Evolutionary conservation across 2,888 invertebrate species (phyloP).

Genomic region (Himalopsyche japonica): DNA sequence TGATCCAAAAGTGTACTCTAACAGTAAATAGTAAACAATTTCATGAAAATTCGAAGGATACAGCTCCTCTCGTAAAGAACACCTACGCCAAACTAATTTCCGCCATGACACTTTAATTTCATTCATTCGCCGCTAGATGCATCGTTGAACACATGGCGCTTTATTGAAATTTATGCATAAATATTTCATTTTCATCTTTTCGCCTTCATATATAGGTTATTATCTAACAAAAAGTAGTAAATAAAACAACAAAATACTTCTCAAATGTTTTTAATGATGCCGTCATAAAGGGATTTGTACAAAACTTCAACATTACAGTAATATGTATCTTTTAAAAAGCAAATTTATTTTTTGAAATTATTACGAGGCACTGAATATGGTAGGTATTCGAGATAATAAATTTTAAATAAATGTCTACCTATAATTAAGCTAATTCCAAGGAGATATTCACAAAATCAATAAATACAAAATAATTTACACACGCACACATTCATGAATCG

Average conservation of each 20-base stretch:
- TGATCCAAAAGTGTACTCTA: neutral
- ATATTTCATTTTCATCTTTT: neutral
- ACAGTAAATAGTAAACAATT: neutral
- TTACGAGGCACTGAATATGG: neutral
- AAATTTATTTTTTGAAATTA: neutral
- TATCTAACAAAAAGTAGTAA: neutral
- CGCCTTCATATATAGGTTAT: too few relatives aligned
- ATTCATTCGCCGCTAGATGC: conserved; percentile 31
- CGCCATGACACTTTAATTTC: conserved; percentile 34
- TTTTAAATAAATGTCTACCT: neutral
- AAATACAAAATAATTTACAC: neutral
- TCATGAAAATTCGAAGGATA: conserved; percentile 5
- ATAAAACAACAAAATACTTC: neutral
- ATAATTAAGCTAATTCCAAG: neutral
- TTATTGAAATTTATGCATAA: conserved; percentile 11
- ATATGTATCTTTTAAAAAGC: neutral
- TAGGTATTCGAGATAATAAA: neutral
- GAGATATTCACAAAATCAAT: neutral
- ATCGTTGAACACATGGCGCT: conserved; percentile 21
- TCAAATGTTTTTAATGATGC: neutral
- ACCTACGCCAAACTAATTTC: conserved; percentile 32
- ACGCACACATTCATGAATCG: neutral
- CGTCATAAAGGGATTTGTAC: neutral
- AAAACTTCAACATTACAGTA: neutral
- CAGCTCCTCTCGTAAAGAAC: conserved; percentile 20